Percentiles rank a stretch among this genome's conserved stretches.
These are phyloP conservation scores for Catagonus wagneri DNA, from an alignment of 2,113 vertebrate species.

Conservation along the genomic window DNA sequence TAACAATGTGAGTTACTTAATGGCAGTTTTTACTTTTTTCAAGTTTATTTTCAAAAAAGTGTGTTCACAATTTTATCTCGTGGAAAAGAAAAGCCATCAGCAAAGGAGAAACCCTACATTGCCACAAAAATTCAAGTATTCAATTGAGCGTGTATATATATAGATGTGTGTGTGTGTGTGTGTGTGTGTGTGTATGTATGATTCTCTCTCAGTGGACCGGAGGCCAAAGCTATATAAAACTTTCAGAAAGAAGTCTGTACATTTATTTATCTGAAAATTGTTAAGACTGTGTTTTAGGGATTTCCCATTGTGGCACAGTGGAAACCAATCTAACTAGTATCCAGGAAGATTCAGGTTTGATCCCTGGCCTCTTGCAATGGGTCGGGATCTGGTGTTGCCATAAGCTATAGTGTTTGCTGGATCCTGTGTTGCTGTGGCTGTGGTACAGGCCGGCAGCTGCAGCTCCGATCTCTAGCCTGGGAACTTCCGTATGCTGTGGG, in stretches of 20 bases:
- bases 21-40: background rate
- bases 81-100: background rate
- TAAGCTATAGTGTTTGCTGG: too few species aligned
- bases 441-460: too few species aligned
- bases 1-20: background rate
- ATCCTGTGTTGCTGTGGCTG: too few species aligned
- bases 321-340: too few species aligned
- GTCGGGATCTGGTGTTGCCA: too few species aligned
- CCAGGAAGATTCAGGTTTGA: too few species aligned
- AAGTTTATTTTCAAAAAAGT: conserved; percentile 46
- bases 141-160: background rate
- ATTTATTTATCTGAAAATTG: conserved; percentile 4
- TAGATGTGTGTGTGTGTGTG: background rate
- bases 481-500: too few species aligned
- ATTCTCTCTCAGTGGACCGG: background rate
- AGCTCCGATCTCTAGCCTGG: too few species aligned
- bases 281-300: conserved; percentile 6
- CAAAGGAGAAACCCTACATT: background rate
- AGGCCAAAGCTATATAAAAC: background rate
- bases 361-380: too few species aligned
- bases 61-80: background rate
- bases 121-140: background rate
- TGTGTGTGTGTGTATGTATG: background rate
- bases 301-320: too few species aligned
- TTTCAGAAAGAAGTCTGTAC: background rate